phyloP scores from a whole-genome alignment of 2,797 vertebrate genomes.

The Malurus leucopterus region DNA sequence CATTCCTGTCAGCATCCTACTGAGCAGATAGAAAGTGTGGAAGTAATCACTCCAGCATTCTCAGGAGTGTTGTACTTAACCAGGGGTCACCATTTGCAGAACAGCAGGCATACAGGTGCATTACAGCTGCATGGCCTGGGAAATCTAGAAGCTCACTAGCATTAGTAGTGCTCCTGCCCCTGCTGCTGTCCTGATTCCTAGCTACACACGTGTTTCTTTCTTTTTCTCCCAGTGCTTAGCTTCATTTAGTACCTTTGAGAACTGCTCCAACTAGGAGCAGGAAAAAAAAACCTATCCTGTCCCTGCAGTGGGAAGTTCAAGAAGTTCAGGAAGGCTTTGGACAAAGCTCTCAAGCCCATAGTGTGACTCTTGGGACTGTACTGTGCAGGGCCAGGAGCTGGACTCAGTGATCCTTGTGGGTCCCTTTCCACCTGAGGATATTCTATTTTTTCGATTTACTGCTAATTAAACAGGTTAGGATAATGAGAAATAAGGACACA shows the following conservation, averaged over 20 bases:
- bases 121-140: background rate
- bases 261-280: accelerated
- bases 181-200: background rate
- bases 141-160: background rate
- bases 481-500: background rate
- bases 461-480: background rate
- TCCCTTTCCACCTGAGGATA: background rate
- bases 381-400: background rate
- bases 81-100: background rate
- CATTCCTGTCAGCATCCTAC: background rate
- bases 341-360: background rate
- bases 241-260: background rate
- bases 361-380: background rate
- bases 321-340: background rate
- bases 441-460: background rate
- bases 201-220: background rate
- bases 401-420: too few relatives aligned
- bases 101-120: background rate
- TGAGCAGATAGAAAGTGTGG: background rate
- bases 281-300: background rate
- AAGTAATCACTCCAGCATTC: background rate
- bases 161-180: background rate
- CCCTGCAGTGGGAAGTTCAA: background rate
- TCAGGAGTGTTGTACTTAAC: background rate
- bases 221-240: background rate